phyloP scores from a whole-genome alignment of 2,797 vertebrate species.

The Parambassis ranga region DNA sequence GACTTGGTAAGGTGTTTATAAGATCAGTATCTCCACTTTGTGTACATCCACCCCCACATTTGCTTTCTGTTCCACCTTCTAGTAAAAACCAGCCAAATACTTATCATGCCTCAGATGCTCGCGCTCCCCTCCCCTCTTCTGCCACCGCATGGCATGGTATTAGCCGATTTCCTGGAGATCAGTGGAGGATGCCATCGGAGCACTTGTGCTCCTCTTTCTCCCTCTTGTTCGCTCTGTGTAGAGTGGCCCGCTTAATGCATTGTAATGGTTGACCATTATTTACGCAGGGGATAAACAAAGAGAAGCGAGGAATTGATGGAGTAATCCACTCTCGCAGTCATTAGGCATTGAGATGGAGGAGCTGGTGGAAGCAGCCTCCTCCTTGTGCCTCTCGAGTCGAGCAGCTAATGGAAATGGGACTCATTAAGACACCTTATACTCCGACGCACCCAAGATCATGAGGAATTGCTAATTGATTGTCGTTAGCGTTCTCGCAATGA shows the following conservation, averaged over 20 bases:
- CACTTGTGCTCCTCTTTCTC: conserved; percentile 55
- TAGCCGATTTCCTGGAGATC: conserved; percentile 67
- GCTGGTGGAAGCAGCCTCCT: conserved; percentile 68
- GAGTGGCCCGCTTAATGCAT: conserved; percentile 76
- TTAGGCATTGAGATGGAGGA: conserved; percentile 75
- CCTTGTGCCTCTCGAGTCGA: conserved; percentile 76
- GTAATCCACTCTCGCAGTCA: conserved; percentile 80
- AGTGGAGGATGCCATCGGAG: conserved; percentile 52
- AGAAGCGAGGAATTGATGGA: conserved; percentile 77
- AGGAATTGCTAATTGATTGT: conserved; percentile 81
- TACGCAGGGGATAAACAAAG: conserved; percentile 80
- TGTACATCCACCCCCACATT: not conserved
- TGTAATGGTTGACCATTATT: conserved; percentile 82
- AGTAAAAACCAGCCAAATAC: conserved; percentile 5
- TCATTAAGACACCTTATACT: conserved; percentile 81
- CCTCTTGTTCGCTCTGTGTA: conserved; percentile 39
- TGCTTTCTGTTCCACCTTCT: not conserved
- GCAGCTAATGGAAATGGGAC: conserved; percentile 77
- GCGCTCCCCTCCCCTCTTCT: not conserved
- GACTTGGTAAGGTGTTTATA: not conserved
- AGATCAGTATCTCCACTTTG: not conserved
- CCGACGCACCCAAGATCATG: conserved; percentile 71
- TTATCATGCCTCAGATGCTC: conserved; percentile 5
- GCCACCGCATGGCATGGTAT: conserved; percentile 48
- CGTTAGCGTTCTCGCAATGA: conserved; percentile 73